Evolutionary conservation across 1,140 invertebrate species (phyloP).

Genomic region (Agrypnia vestita): DNA sequence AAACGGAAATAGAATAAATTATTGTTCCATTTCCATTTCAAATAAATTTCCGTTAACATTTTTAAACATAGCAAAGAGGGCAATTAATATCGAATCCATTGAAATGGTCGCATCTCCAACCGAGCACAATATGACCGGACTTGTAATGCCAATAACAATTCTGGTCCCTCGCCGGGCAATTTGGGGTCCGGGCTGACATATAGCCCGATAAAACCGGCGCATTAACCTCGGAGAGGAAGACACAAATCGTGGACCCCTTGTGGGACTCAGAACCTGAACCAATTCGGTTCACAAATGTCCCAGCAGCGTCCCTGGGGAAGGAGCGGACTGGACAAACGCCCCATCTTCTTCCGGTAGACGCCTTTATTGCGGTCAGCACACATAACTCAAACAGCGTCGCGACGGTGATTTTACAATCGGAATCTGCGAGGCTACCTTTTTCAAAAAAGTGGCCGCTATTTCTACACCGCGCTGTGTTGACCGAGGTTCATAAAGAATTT

Average conservation of each 20-base stretch:
- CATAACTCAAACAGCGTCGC: constrained; percentile 40
- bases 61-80: background rate
- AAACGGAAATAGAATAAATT: no score
- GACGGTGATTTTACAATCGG: constrained; percentile 24
- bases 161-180: background rate
- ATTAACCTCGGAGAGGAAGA: constrained; percentile 38
- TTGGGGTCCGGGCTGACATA: constrained; percentile 32
- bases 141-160: constrained; percentile 33
- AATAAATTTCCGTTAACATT: no score
- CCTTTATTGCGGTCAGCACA: constrained; percentile 41
- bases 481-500: no score
- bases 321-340: constrained; percentile 28
- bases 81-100: constrained; percentile 6
- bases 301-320: background rate
- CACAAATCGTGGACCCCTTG: constrained; percentile 22
- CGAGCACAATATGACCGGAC: constrained; percentile 28
- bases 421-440: constrained; percentile 1
- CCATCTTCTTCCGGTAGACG: constrained; percentile 36
- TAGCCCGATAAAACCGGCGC: constrained; percentile 32
- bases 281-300: constrained; percentile 26
- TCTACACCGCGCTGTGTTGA: no score
- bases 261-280: background rate
- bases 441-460: background rate
- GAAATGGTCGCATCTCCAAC: constrained; percentile 1
- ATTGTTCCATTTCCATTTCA: no score